Percentiles rank a stretch among this genome's conserved stretches.
phyloP scores from a whole-genome alignment of 2,888 invertebrate species.

The Protodeltote pygarga region DNA sequence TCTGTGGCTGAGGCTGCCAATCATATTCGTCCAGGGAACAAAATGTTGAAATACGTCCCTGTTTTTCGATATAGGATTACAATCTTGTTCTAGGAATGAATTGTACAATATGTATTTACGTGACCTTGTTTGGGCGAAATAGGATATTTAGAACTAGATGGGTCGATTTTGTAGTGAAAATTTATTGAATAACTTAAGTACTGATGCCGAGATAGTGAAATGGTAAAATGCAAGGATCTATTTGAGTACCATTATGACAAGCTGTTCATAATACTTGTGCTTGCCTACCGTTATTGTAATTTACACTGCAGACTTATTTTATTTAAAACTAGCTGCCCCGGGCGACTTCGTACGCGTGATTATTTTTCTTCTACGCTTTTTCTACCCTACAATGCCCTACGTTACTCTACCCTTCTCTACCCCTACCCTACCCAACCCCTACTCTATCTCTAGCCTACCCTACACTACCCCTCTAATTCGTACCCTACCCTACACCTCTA shows the following conservation, averaged over 20 bases:
- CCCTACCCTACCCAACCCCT: too few relatives aligned
- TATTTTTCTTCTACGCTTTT: too few relatives aligned
- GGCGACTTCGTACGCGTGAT: too few relatives aligned
- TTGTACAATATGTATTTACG: slow-evolving; percentile 27
- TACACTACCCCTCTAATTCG: too few relatives aligned
- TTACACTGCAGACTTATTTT: background rate
- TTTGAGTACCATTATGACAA: slow-evolving; percentile 3
- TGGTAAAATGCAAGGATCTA: slow-evolving; percentile 26
- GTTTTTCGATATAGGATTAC: slow-evolving; percentile 27
- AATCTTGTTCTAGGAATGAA: slow-evolving; percentile 21
- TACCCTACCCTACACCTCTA: too few relatives aligned
- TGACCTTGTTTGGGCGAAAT: slow-evolving; percentile 41
- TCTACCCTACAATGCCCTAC: too few relatives aligned
- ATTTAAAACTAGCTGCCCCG: too few relatives aligned
- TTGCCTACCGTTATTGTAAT: background rate
- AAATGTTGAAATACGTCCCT: too few relatives aligned
- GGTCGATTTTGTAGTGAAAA: slow-evolving; percentile 43
- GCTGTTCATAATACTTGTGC: background rate
- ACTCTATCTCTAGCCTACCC: too few relatives aligned
- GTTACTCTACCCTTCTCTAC: too few relatives aligned
- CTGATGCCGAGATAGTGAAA: slow-evolving; percentile 9
- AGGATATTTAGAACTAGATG: slow-evolving; percentile 29
- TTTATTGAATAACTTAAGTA: slow-evolving; percentile 27
- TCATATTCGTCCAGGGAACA: too few relatives aligned
- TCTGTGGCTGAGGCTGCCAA: too few relatives aligned